Conservation (phyloP, 92 coral and sea anemone species). For the Heliopora coerulea region DNA sequence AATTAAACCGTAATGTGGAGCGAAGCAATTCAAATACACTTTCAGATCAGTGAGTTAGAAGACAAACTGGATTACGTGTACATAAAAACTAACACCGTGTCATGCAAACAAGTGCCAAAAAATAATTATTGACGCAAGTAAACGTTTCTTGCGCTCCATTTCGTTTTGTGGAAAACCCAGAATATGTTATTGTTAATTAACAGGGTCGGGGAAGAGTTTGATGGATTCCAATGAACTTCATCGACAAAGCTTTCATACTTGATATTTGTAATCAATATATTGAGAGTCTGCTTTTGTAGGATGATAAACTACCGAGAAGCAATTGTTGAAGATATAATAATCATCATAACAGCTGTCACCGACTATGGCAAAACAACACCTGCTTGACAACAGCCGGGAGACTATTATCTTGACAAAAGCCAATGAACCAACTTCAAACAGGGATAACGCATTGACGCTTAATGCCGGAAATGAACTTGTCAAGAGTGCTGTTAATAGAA, state of each 20-base stretch:
- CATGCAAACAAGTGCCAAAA: background rate
- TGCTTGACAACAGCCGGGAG: background rate
- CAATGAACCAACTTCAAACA: background rate
- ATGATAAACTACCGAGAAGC: background rate
- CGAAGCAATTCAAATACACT: background rate
- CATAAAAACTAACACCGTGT: background rate
- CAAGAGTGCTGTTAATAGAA: background rate
- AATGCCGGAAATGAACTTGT: background rate
- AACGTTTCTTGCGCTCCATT: background rate
- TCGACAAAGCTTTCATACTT: background rate
- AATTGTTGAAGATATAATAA: background rate
- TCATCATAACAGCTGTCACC: background rate
- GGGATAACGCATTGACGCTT: background rate
- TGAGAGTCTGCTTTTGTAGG: background rate
- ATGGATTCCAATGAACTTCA: background rate
- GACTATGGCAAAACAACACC: background rate
- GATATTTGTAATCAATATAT: background rate
- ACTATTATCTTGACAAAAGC: background rate
- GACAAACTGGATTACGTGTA: background rate
- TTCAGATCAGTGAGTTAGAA: background rate
- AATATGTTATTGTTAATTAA: background rate
- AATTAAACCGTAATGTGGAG: background rate
- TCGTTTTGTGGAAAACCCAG: background rate
- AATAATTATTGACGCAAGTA: background rate
- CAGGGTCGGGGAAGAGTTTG: too few species aligned